Evolutionary conservation across 2,888 invertebrate species (phyloP), one percentile per base, ranked within the genome.

Genomic region (Patella depressa): DNA sequence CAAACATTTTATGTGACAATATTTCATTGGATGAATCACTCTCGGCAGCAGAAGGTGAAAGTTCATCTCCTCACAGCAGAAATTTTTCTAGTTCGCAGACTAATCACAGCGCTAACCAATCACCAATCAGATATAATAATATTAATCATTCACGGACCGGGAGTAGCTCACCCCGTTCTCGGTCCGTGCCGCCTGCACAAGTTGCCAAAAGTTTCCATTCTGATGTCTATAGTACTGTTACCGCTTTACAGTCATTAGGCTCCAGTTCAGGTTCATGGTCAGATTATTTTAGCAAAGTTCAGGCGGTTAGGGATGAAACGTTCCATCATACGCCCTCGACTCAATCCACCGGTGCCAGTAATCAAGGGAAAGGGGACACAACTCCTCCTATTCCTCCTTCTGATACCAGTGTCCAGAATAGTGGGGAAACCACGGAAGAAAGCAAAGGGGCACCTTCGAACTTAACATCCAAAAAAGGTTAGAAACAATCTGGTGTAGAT

Each of bases 191-290:
- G n/a, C 78, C 81, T 17, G 81, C 85, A 53, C 85, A 84, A 53
- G 84, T 83, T 17, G 81, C 85, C 29, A 85, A 86, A 75, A 87
- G 87, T 80, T 85, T 90, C 53, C 90, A 91, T 80, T 85, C 87
- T 11, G 90, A 90, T 78, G 85, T 90, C 77, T 90, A 91, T 85
- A 87, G 86, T 83, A 90, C 91, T 17, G 87, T 88, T 73, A 90
- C 90, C 83, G 90, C 90, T 53, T 86, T 91, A 15, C 90, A 90
- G 76, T 87, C 89, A 11, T 87, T 90, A 45, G 86, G 87, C 75
- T 85, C 87, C 75, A 86, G 85, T 70, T 82, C 79, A 53, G 82
- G 83, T 45, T 83, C 84, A 53, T 85, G 85, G 84, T 83, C 85
- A 17, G 86, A 89, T 77, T 91, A 91, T 81, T 80, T 89, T 53